phyloP scores from a whole-genome alignment of 2,888 invertebrate species.

The Lymantria dispar region DNA sequence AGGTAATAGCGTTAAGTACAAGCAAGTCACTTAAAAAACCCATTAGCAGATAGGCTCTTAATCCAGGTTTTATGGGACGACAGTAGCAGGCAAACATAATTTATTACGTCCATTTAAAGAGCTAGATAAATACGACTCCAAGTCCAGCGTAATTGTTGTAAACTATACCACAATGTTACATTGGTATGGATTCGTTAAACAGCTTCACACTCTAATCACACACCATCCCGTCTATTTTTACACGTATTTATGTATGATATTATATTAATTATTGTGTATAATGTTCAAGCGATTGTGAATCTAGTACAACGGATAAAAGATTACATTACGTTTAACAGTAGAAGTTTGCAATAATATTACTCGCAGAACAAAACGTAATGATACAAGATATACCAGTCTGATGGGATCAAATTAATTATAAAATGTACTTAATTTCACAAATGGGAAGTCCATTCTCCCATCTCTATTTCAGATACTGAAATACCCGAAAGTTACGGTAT shows the following conservation, averaged over 20 bases:
- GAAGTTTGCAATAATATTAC: too few relatives aligned
- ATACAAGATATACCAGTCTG: too few relatives aligned
- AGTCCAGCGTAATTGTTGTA: conserved; percentile 22
- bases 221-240: conserved; percentile 4
- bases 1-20: too few relatives aligned
- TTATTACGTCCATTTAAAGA: conserved; percentile 17
- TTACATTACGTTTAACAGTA: too few relatives aligned
- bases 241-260: conserved; percentile 18
- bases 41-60: too few relatives aligned
- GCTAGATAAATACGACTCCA: conserved; percentile 23
- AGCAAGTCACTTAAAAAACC: too few relatives aligned
- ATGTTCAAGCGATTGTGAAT: background rate
- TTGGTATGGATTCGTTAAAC: conserved; percentile 22
- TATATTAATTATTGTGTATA: background rate
- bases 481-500: too few relatives aligned
- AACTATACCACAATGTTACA: conserved; percentile 21
- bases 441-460: too few relatives aligned
- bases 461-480: too few relatives aligned
- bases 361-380: too few relatives aligned
- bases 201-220: conserved; percentile 32
- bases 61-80: background rate
- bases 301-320: background rate
- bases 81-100: conserved; percentile 16
- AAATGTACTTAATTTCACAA: too few relatives aligned
- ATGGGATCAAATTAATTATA: too few relatives aligned